phyloP scores from a whole-genome alignment of 2,888 invertebrate genomes.

The Ecliptopera silaceata region DNA sequence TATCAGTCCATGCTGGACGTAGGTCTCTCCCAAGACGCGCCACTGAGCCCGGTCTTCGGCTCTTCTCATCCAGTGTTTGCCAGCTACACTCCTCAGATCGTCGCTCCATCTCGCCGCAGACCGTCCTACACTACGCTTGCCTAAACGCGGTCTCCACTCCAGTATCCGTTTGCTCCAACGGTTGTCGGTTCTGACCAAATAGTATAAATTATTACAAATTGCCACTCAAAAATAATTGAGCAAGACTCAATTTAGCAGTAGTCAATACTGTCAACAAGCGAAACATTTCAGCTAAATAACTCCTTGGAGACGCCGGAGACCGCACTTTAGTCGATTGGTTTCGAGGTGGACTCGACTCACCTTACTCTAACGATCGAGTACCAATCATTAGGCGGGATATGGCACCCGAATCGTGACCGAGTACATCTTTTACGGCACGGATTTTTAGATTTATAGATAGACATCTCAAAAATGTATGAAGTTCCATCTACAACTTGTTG shows the following conservation, averaged over 20 bases:
- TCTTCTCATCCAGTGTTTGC: too few species aligned
- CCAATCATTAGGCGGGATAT: conserved; percentile 19
- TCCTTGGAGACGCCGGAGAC: conserved; percentile 57
- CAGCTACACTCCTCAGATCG: too few species aligned
- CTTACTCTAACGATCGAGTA: conserved; percentile 31
- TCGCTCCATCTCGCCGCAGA: too few species aligned
- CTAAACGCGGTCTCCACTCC: too few species aligned
- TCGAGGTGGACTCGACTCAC: conserved; percentile 63
- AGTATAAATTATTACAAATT: conserved; percentile 37
- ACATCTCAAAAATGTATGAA: too few species aligned
- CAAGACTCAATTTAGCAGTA: conserved; percentile 49
- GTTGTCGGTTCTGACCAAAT: too few species aligned
- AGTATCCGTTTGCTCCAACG: too few species aligned
- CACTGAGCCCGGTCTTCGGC: too few species aligned
- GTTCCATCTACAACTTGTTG: too few species aligned
- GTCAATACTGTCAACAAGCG: conserved; percentile 65
- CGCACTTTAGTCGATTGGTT: conserved; percentile 78
- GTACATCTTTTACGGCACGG: background rate
- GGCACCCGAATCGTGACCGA: conserved; percentile 7
- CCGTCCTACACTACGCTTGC: too few species aligned
- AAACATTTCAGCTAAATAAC: conserved; percentile 77
- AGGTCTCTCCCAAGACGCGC: too few species aligned
- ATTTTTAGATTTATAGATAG: background rate
- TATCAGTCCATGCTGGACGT: too few species aligned
- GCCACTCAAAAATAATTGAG: conserved; percentile 20